Evolutionary conservation across 2,113 vertebrate species (phyloP).

Genomic region (Tachysurus vachellii): DNA sequence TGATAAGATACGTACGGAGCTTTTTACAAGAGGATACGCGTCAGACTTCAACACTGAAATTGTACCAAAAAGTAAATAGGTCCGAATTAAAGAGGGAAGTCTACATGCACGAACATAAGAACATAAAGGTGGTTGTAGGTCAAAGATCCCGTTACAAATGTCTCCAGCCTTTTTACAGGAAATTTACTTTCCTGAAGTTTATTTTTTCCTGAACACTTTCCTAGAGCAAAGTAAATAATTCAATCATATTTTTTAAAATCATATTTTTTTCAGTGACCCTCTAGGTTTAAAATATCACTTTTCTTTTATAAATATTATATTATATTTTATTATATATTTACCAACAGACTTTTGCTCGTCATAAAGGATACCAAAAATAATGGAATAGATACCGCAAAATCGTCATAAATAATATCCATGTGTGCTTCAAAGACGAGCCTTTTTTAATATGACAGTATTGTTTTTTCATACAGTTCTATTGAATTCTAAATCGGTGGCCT

Average conservation of each 20-base stretch:
- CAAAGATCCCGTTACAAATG: not conserved
- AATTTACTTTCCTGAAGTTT: no score
- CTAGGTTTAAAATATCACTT: no score
- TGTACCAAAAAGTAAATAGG: not conserved
- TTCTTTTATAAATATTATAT: no score
- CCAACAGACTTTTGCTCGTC: not conserved
- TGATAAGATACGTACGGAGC: not conserved
- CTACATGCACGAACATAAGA: not conserved
- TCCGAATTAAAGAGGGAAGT: not conserved
- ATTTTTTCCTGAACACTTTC: no score
- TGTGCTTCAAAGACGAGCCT: not conserved
- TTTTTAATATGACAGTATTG: not conserved
- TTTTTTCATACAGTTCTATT: not conserved
- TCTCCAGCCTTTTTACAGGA: not conserved
- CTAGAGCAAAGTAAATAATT: no score
- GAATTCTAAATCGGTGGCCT: not conserved
- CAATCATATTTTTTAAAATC: no score
- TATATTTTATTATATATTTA: no score
- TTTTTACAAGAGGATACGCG: not conserved
- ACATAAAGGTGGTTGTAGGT: not conserved
- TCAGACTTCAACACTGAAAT: not conserved
- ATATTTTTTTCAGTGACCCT: no score
- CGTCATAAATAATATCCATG: not conserved
- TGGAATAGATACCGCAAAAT: not conserved
- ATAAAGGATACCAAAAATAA: not conserved